Evolutionary conservation across 2,113 vertebrate genomes (phyloP).

Genomic region (Rhegmatorhina hoffmannsi): DNA sequence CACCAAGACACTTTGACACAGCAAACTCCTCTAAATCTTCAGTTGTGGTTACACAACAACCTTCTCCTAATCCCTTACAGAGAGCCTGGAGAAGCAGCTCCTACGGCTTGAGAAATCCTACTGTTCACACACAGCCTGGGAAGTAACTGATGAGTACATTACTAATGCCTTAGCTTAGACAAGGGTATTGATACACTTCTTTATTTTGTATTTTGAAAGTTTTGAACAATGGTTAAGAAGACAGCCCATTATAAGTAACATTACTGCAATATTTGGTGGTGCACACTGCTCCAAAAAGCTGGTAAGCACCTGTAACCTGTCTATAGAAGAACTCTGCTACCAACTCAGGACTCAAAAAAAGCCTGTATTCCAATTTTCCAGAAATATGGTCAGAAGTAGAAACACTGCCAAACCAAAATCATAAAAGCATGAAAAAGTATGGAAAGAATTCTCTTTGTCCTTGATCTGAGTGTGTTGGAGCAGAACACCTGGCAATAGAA

Average conservation of each 20-base stretch:
- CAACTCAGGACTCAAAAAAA: background rate
- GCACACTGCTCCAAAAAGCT: background rate
- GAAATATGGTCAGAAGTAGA: background rate
- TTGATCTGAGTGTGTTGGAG: background rate
- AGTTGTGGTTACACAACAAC: background rate
- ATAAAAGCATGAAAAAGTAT: background rate
- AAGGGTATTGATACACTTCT: background rate
- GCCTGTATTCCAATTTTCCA: background rate
- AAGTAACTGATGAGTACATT: background rate
- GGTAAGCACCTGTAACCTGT: rapidly evolving
- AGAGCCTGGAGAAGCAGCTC: background rate
- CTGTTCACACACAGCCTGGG: background rate
- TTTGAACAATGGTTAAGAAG: background rate
- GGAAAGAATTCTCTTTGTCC: background rate
- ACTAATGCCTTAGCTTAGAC: background rate
- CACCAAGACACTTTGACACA: rapidly evolving
- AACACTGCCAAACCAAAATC: background rate
- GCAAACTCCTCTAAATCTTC: background rate
- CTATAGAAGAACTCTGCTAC: background rate
- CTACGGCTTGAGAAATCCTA: background rate
- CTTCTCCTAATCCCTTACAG: background rate
- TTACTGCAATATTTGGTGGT: background rate
- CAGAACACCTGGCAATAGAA: background rate
- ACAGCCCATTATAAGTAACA: rapidly evolving
- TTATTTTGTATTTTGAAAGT: background rate